Conservation (phyloP, 2,888 invertebrate species). For the Laothoe populi region DNA sequence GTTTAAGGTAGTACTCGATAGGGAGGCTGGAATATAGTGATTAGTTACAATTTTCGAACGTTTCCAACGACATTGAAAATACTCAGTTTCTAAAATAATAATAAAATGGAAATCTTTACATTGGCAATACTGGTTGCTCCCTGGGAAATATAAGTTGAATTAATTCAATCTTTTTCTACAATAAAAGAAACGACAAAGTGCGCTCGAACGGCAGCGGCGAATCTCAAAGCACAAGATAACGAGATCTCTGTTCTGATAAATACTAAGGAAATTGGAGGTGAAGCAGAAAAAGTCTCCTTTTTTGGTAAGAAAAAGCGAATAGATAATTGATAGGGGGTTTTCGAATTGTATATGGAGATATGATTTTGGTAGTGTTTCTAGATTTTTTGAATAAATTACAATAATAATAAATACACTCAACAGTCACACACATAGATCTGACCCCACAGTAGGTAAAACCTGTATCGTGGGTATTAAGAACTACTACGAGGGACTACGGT, state of each 20-base stretch:
- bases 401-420: not conserved
- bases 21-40: not conserved
- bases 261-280: conserved; percentile 29
- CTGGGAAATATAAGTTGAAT: conserved; percentile 37
- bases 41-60: not conserved
- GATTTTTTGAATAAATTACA: too few relatives aligned
- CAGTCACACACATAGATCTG: not conserved
- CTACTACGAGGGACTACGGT: too few relatives aligned
- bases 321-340: not conserved
- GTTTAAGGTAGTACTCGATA: too few relatives aligned
- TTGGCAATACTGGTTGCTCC: conserved; percentile 19
- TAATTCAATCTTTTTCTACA: conserved; percentile 40
- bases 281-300: conserved; percentile 5
- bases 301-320: not conserved
- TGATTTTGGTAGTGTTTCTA: too few relatives aligned
- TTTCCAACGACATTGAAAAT: too few relatives aligned
- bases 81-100: not conserved
- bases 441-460: too few relatives aligned
- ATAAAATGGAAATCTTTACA: conserved; percentile 10
- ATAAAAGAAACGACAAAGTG: conserved; percentile 42
- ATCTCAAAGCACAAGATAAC: conserved; percentile 27
- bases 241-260: conserved; percentile 34
- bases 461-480: too few relatives aligned
- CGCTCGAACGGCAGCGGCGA: conserved; percentile 35
- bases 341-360: not conserved